Conservation (phyloP, 2,797 vertebrate genomes). For the Psittacula derbiana region DNA sequence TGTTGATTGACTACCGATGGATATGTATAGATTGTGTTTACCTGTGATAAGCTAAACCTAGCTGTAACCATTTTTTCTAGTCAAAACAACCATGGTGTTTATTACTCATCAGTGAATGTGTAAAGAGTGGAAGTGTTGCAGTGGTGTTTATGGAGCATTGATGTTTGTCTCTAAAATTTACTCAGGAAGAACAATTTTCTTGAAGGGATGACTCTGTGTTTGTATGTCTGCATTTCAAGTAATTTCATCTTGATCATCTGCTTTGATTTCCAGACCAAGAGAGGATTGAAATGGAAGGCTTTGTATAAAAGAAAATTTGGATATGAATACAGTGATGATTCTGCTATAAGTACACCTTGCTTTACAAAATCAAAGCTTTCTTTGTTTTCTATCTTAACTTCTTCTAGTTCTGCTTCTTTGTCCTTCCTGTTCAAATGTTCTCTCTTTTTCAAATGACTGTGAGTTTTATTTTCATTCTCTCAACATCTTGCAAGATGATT, state of each 20-base stretch:
- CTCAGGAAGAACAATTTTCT: background rate
- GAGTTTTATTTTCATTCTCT: background rate
- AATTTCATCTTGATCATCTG: background rate
- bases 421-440: background rate
- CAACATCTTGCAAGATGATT: conserved; percentile 34
- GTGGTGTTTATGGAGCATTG: background rate
- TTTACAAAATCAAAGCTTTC: conserved; percentile 13
- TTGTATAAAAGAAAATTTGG: background rate
- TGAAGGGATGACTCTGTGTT: background rate
- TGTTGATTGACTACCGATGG: background rate
- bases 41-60: background rate
- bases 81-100: background rate
- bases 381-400: conserved; percentile 20
- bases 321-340: background rate
- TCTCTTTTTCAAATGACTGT: conserved; percentile 5
- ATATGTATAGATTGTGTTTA: background rate
- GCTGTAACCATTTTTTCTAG: background rate
- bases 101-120: background rate
- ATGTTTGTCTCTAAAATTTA: background rate
- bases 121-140: background rate
- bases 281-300: background rate
- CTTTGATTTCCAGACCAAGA: conserved; percentile 9
- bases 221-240: background rate
- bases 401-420: background rate
- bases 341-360: background rate